phyloP scores from a whole-genome alignment of 1,140 invertebrate species.

The Drosophila bipectinata region DNA sequence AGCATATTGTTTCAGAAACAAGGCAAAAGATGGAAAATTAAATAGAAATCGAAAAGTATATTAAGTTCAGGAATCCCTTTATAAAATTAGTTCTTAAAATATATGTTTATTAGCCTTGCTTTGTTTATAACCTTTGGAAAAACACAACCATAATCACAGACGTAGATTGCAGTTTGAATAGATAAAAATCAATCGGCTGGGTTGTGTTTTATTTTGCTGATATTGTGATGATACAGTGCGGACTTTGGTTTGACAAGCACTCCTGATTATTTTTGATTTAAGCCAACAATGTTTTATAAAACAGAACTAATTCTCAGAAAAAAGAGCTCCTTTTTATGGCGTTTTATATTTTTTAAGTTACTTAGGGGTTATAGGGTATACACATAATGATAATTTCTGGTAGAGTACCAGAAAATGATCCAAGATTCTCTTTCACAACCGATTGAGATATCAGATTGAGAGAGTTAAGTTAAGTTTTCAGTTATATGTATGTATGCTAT shows the following conservation, averaged over 20 bases:
- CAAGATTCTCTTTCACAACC: too few relatives aligned
- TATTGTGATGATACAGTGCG: slow-evolving; percentile 30
- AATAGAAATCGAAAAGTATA: too few relatives aligned
- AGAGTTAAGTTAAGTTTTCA: too few relatives aligned
- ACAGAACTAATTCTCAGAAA: neutral
- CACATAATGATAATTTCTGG: too few relatives aligned
- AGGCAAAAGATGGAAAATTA: too few relatives aligned
- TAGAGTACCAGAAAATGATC: too few relatives aligned
- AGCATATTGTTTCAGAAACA: too few relatives aligned
- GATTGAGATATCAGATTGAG: too few relatives aligned
- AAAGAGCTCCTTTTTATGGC: too few relatives aligned
- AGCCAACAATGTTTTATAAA: slow-evolving; percentile 3
- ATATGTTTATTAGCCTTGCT: slow-evolving; percentile 1
- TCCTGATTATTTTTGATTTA: slow-evolving; percentile 2
- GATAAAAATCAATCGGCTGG: slow-evolving; percentile 30
- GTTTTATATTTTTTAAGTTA: too few relatives aligned
- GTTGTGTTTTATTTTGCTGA: slow-evolving; percentile 15
- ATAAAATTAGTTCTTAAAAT: neutral
- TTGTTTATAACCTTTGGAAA: slow-evolving; percentile 3
- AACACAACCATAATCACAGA: slow-evolving; percentile 8
- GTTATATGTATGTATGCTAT: too few relatives aligned
- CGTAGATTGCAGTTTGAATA: slow-evolving; percentile 13
- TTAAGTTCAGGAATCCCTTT: neutral
- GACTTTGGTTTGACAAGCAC: slow-evolving; percentile 32
- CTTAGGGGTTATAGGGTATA: too few relatives aligned